Conservation (phyloP, 2,797 vertebrate species). For the Sylvilagus floridanus region DNA sequence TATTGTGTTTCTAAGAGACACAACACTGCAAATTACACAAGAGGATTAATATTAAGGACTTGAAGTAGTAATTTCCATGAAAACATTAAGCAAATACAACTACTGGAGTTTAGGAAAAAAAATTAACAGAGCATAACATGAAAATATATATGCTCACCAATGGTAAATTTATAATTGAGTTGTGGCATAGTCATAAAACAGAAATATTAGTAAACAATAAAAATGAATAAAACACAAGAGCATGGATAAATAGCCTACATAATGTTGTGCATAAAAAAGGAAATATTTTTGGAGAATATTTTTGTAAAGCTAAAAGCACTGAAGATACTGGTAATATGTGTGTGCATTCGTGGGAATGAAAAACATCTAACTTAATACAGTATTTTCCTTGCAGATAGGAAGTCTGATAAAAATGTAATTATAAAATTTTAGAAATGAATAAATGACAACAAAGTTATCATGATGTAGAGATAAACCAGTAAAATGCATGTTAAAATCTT, state of each 20-base stretch:
- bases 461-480: neutral
- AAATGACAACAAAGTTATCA: neutral
- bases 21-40: neutral
- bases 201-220: neutral
- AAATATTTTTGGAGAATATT: neutral
- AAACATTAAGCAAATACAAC: neutral
- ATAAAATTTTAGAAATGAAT: neutral
- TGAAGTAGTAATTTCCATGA: neutral
- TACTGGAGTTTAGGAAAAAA: neutral
- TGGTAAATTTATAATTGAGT: neutral
- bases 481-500: neutral
- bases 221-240: constrained; percentile 16
- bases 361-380: neutral
- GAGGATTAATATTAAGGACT: neutral
- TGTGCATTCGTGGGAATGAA: neutral
- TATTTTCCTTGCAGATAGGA: neutral
- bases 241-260: neutral
- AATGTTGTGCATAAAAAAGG: neutral
- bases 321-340: neutral
- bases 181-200: neutral
- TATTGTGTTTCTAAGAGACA: neutral
- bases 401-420: neutral
- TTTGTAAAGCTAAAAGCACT: constrained; percentile 4
- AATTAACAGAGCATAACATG: neutral
- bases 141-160: neutral